Evolutionary conservation across 2,888 invertebrate genomes (phyloP), one percentile per base, ranked within the genome.

Genomic region (Thereva unica): DNA sequence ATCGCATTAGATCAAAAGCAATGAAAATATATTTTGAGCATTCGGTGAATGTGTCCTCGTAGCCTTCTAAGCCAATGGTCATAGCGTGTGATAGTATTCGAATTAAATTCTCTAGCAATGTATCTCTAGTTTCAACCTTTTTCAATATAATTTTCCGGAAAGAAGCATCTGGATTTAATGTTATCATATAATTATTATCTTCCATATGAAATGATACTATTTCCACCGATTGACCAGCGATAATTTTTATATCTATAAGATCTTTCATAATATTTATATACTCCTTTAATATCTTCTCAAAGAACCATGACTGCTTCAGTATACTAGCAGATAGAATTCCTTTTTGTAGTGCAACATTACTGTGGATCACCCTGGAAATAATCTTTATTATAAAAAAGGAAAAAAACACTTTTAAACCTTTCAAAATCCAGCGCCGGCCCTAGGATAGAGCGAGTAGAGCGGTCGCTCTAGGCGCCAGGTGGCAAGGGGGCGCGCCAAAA

Each of bases 241-340:
- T 35, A n/a, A 34, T 34, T 8, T 23, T 4, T 4, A 49, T 9
- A 4, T 45, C 37, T 5, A 59, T 7, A 9, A 59, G 9, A 12
- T 7, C 6, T 10, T 49, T 8, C 2, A 38, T 65, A 9, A 56
- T 9, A 6, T 41, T 49, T 3, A 75, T 67, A 45, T 78, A 79
- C 41, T 73, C 74, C 4, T 66, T 34, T 0, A 76, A 68, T 0
- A 78, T 68, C 0, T 71, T 69, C 54, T 75, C 72, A 49, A 74
- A 79, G 1, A 79, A 72, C 56, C 74, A 73, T 3, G 76, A 73
- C 53, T 78, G 76, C 68, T 79, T 78, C 4, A 74, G 71, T 50
- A 77, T 71, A 44, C 78, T 77, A 3, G 79, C 77, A 3, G 73
- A 73, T 1, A 79, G 71, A 9, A 79, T 73, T 45, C 77, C 77